Base-by-base conservation (phyloP, 2,113 vertebrate species). In the Zosterops lateralis region DNA sequence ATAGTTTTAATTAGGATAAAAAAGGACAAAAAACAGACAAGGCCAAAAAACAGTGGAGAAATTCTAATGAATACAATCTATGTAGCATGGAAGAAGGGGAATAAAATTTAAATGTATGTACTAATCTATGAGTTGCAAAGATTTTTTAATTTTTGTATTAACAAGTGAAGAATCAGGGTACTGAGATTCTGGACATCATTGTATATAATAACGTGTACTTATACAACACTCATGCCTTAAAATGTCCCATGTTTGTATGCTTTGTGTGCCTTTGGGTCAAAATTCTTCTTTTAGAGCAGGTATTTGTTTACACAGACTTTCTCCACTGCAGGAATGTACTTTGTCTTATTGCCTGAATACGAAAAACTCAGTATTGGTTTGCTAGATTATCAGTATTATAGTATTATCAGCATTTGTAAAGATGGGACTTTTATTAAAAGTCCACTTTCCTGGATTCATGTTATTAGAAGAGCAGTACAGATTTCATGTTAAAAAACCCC, bases 281-380 rank as follows among this genome's bases (percentile, higher is more conserved):
- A 90, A 5, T 17, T 84, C 3, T n/a, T 47, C 3, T 3, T 0
- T 44, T 36, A 51, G 31, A 34, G 40, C 7, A 68, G 5, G 3
- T 22, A 34, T 71, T 70, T 26, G 16, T 42, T 32, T 60, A 24
- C 2, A 31, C 4, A 6, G 53, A 68, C 4, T 7, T 73, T 18
- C 47, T 81, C 20, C 38, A 26, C 16, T 36, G n/a, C 12, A 60
- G 45, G 29, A 82, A 48, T 14, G 6, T 36, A 48, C 3, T 72
- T 60, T 40, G 3, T 29, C 17, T 28, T 72, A 1, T 22, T 72
- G 12, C 25, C 21, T 19, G 12, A 87, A 36, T 29, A 48, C 3
- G 19, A 82, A 75, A 89, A 78, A 1, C 4, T 4, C 0, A 2
- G 7, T 56, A 2, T 7, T 36, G 8, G 2, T 44, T 83, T 73